These are phyloP conservation scores for Nephrotoma flavescens DNA, from an alignment of 2,888 invertebrate species.

Conservation along the genomic window DNA sequence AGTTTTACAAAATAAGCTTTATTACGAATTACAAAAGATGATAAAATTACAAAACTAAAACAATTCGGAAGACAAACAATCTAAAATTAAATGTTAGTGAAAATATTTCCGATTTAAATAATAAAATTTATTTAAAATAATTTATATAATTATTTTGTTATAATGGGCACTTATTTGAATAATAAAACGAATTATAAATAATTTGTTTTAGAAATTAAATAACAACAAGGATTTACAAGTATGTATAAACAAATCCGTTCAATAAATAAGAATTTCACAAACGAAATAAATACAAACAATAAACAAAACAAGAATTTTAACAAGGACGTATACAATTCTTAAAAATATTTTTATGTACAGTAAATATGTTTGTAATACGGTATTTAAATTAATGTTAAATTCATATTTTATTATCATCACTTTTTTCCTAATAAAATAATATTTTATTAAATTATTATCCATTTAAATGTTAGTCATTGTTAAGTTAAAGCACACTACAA, in stretches of 20 bases:
- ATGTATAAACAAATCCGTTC: neutral
- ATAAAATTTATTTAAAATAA: neutral
- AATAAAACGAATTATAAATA: neutral
- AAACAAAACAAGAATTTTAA: neutral
- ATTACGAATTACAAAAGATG: neutral
- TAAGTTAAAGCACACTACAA: constrained; percentile 27
- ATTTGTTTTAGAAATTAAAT: neutral
- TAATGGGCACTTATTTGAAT: neutral
- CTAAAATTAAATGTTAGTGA: neutral
- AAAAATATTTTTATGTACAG: neutral
- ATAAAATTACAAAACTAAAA: neutral
- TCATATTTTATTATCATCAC: neutral
- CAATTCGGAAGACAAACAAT: neutral
- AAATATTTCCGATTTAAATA: neutral
- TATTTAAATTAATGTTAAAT: neutral
- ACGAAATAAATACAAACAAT: too few relatives aligned
- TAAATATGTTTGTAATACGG: neutral
- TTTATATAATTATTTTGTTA: neutral
- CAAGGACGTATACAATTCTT: neutral
- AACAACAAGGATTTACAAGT: neutral
- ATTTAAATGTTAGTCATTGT: neutral
- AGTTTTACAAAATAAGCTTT: neutral
- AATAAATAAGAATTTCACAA: neutral
- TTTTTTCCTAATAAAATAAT: neutral
- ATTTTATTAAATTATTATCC: neutral